phyloP scores from a whole-genome alignment of 2,797 vertebrate genomes.

The Pseudomugil tenellus region DNA sequence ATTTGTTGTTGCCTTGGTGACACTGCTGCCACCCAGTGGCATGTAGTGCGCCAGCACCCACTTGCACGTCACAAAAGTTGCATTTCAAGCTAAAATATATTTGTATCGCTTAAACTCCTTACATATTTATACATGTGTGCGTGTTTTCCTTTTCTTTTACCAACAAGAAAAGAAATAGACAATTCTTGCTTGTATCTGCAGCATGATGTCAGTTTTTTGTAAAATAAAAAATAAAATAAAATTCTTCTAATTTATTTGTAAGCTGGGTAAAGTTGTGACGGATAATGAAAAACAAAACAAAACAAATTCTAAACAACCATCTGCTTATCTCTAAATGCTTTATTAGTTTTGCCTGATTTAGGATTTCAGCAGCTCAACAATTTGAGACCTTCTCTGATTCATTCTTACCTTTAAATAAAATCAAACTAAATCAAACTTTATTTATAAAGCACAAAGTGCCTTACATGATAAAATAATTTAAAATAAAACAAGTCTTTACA shows the following conservation, averaged over 20 bases:
- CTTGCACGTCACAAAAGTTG: not conserved
- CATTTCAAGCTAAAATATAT: not conserved
- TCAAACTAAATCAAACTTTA: too few relatives aligned
- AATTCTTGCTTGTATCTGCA: not conserved
- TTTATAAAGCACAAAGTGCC: too few relatives aligned
- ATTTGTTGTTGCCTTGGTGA: not conserved
- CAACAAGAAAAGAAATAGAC: not conserved
- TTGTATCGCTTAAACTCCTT: not conserved
- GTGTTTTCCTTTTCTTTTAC: not conserved
- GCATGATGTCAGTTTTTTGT: not conserved
- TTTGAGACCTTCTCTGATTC: too few relatives aligned
- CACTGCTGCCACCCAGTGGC: slow-evolving; percentile 53
- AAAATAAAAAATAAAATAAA: too few relatives aligned
- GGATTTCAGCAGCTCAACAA: not conserved
- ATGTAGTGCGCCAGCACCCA: not conserved
- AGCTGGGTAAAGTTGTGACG: not conserved
- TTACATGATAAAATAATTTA: too few relatives aligned
- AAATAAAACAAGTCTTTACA: too few relatives aligned
- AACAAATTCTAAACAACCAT: not conserved
- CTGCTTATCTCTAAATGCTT: not conserved
- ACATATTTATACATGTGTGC: not conserved
- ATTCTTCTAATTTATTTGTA: too few relatives aligned
- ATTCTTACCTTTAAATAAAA: too few relatives aligned
- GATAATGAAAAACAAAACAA: not conserved
- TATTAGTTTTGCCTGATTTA: not conserved